phyloP scores from a whole-genome alignment of 1,140 invertebrate species.

The Delia radicum region DNA sequence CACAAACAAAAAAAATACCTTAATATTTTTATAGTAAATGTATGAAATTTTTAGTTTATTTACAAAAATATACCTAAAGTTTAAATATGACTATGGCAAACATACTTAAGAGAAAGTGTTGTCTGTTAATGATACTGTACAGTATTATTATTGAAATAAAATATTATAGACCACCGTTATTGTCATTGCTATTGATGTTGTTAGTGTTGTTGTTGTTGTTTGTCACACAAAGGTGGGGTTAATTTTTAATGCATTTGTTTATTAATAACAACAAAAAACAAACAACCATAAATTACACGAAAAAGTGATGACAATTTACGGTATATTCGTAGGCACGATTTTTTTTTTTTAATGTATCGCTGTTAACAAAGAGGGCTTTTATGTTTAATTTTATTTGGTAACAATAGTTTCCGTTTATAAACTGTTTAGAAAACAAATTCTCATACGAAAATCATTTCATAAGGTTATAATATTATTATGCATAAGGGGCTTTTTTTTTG shows the following conservation, averaged over 20 bases:
- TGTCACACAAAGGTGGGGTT: slow-evolving; percentile 8
- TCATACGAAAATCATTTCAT: too few species aligned
- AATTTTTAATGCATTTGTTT: slow-evolving; percentile 2
- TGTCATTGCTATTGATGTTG: too few species aligned
- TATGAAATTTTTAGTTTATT: too few species aligned
- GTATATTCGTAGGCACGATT: not conserved
- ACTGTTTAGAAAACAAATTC: too few species aligned
- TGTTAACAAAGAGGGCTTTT: slow-evolving; percentile 3
- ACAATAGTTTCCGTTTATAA: slow-evolving; percentile 21
- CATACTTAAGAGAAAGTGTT: slow-evolving; percentile 10
- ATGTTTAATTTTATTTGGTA: slow-evolving; percentile 12
- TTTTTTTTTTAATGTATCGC: not conserved
- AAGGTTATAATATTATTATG: too few species aligned
- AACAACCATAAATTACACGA: not conserved
- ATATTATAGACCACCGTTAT: not conserved
- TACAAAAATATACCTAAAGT: too few species aligned
- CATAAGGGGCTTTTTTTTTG: too few species aligned
- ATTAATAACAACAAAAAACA: not conserved
- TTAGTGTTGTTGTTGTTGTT: not conserved
- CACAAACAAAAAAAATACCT: too few species aligned
- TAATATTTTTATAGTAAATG: too few species aligned
- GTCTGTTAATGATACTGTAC: slow-evolving; percentile 16
- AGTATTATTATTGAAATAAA: not conserved
- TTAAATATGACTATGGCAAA: too few species aligned
- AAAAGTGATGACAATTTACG: slow-evolving; percentile 5